Evolutionary conservation across 2,888 invertebrate genomes (phyloP).

Genomic region (Limnephilus marmoratus): DNA sequence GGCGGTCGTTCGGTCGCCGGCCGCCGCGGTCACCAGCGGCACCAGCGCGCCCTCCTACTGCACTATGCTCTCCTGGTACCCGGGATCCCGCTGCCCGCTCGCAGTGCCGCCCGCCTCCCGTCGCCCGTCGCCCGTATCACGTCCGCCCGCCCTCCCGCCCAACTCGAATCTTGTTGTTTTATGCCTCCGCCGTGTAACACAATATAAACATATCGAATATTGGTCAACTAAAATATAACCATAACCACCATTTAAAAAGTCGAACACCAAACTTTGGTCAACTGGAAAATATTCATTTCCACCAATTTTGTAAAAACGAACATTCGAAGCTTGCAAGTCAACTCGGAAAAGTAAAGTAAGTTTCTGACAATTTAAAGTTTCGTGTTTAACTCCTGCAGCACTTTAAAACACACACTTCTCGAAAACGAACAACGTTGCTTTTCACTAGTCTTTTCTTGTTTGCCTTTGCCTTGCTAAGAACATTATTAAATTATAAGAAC

Average conservation of each 20-base stretch:
- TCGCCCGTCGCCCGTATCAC: neutral
- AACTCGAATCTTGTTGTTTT: neutral
- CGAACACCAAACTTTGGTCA: too few species aligned
- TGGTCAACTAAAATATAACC: neutral
- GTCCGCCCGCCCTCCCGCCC: neutral
- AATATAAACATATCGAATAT: neutral
- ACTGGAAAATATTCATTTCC: too few species aligned
- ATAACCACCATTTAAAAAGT: too few species aligned
- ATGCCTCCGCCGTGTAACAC: neutral
- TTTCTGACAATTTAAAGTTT: too few species aligned
- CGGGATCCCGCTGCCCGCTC: slow-evolving; percentile 5
- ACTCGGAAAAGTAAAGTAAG: neutral
- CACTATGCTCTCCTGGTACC: neutral
- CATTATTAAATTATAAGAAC: neutral
- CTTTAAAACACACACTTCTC: too few species aligned
- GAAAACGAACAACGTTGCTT: too few species aligned
- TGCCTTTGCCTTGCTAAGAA: neutral
- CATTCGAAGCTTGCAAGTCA: neutral
- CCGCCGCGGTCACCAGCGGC: neutral
- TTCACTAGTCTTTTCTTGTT: neutral
- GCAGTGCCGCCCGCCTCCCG: slow-evolving; percentile 28
- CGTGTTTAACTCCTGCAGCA: too few species aligned
- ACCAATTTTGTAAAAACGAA: neutral
- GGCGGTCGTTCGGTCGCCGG: neutral
- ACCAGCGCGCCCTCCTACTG: neutral